Percentiles rank a stretch among this genome's conserved stretches.
These are phyloP conservation scores for Australoheros scitulus DNA, from an alignment of 2,113 vertebrate genomes.

Conservation along the genomic window DNA sequence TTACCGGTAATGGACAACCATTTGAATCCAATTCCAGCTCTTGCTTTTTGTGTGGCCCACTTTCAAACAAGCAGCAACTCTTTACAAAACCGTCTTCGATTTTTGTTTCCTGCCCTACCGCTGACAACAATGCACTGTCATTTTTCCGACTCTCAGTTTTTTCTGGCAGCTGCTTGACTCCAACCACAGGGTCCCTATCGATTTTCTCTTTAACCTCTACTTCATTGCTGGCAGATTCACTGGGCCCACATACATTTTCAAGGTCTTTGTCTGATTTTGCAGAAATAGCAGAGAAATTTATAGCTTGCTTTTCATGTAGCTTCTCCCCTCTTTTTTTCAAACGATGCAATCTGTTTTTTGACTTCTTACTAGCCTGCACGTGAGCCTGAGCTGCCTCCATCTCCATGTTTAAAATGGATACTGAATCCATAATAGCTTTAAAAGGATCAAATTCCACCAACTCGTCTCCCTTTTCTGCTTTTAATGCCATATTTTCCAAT, in stretches of 20 bases:
- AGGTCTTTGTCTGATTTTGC: conserved; percentile 4
- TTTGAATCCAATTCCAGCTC: conserved; percentile 23
- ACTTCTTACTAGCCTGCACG: conserved; percentile 68
- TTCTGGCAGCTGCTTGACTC: background rate
- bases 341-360: conserved; percentile 67
- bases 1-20: conserved; percentile 65
- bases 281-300: background rate
- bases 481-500: conserved; percentile 32
- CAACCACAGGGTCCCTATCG: background rate
- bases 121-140: background rate
- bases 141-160: conserved; percentile 2
- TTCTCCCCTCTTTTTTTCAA: conserved; percentile 60
- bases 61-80: conserved; percentile 66
- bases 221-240: background rate
- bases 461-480: conserved; percentile 46
- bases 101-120: conserved; percentile 36
- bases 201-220: conserved; percentile 21
- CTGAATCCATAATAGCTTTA: conserved; percentile 80
- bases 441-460: conserved; percentile 67
- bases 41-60: conserved; percentile 42
- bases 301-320: conserved; percentile 18
- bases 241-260: background rate
- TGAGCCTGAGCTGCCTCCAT: conserved; percentile 78
- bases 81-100: conserved; percentile 49
- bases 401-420: conserved; percentile 79